Conservation (phyloP, 2,797 vertebrate genomes). For the Crypturellus tataupa region DNA sequence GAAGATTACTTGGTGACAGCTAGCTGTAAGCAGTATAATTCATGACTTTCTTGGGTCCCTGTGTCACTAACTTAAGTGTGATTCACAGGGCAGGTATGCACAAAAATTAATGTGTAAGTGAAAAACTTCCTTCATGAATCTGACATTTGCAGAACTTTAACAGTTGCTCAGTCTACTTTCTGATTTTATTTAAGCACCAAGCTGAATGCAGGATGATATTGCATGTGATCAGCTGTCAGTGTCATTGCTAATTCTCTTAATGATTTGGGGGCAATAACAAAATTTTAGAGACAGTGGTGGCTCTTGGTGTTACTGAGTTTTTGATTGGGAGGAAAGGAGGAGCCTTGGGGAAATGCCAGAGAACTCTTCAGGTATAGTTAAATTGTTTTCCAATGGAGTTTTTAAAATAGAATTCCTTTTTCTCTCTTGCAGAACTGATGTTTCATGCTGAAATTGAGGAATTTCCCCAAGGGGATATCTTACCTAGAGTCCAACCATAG, state of each 20-base stretch:
- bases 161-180: neutral
- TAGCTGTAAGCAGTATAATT: neutral
- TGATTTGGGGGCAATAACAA: neutral
- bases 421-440: conserved; percentile 84
- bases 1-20: accelerated
- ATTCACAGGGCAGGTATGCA: neutral
- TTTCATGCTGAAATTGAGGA: conserved; percentile 88
- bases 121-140: neutral
- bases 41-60: neutral
- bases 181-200: neutral
- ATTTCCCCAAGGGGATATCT: conserved; percentile 81
- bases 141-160: neutral
- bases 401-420: conserved; percentile 11
- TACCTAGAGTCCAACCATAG: conserved; percentile 81
- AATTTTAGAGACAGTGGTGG: neutral
- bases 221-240: neutral
- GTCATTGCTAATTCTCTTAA: neutral
- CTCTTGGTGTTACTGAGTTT: neutral
- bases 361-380: neutral
- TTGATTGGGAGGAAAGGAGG: neutral
- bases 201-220: neutral
- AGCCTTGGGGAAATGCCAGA: neutral
- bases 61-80: neutral
- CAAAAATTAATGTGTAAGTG: accelerated
- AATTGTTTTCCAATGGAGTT: neutral